Evolutionary conservation across 2,888 invertebrate genomes (phyloP).

Genomic region (Eupsilia transversa): DNA sequence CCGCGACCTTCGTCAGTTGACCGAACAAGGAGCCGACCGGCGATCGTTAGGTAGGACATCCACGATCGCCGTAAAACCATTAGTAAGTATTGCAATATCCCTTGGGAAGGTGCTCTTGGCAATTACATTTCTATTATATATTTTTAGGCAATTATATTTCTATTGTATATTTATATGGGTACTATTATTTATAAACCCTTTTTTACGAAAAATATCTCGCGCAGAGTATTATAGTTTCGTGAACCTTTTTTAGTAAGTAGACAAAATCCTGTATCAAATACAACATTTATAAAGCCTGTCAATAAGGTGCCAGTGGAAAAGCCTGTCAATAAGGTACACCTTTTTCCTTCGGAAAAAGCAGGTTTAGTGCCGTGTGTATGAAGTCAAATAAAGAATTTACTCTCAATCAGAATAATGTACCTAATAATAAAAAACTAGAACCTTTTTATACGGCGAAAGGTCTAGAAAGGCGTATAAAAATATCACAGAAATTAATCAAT

Average conservation of each 20-base stretch:
- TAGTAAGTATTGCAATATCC: no score
- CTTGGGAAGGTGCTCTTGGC: no score
- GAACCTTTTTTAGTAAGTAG: not conserved
- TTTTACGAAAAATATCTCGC: not conserved
- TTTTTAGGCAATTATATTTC: no score
- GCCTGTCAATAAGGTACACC: constrained; percentile 7
- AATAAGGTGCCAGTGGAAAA: not conserved
- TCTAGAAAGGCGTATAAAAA: no score
- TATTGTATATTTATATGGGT: no score
- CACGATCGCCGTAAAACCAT: not conserved
- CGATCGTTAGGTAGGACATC: no score
- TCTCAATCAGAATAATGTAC: not conserved
- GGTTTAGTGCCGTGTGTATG: constrained; percentile 1
- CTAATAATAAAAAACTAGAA: not conserved
- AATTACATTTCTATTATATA: not conserved
- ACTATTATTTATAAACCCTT: no score
- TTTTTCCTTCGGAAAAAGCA: not conserved
- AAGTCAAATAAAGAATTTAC: not conserved
- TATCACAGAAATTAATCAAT: not conserved
- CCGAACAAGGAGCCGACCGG: not conserved
- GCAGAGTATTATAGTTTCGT: not conserved
- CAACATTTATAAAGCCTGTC: not conserved
- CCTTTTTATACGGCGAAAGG: not conserved
- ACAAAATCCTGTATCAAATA: not conserved
- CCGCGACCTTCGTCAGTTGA: not conserved